Evolutionary conservation across 2,797 vertebrate species (phyloP).

Genomic region (Gallinago stenura): DNA sequence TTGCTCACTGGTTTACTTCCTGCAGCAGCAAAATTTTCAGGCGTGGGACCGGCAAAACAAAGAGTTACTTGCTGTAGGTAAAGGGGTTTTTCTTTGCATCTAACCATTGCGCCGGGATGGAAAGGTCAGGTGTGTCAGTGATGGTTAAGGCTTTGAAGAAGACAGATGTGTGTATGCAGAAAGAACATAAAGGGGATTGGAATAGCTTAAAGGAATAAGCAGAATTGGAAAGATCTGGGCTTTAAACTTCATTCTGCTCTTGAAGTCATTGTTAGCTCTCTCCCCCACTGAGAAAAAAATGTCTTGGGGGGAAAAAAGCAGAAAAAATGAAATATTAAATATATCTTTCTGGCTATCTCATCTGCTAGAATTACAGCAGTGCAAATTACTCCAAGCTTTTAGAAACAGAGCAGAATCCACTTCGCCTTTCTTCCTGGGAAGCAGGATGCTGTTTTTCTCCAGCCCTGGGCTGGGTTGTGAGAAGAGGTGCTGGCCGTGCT

Average conservation of each 20-base stretch:
- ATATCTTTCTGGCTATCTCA: not conserved
- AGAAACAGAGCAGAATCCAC: not conserved
- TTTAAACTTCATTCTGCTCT: conserved; percentile 40
- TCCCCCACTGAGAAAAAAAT: not conserved
- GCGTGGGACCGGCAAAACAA: conserved; percentile 12
- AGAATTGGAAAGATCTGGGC: conserved; percentile 33
- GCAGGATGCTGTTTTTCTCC: not conserved
- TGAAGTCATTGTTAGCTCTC: conserved; percentile 43
- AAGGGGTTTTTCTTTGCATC: conserved; percentile 42
- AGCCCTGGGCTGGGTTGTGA: not conserved
- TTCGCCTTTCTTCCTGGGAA: not conserved
- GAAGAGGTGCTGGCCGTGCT: not conserved
- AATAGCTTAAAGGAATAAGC: conserved; percentile 37
- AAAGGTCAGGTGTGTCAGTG: conserved; percentile 76
- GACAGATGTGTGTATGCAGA: conserved; percentile 58
- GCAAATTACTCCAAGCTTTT: conserved; percentile 26
- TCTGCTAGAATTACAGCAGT: not conserved
- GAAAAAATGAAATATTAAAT: conserved; percentile 5
- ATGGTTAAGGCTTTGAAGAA: conserved; percentile 70
- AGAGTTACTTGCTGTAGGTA: conserved; percentile 56
- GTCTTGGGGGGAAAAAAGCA: not conserved
- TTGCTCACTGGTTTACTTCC: conserved; percentile 14
- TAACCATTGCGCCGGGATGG: not conserved
- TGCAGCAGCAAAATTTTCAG: conserved; percentile 49
- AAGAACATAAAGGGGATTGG: conserved; percentile 54